These are phyloP conservation scores for Pedicia rivosa DNA, from an alignment of 2,888 invertebrate genomes.

Conservation along the genomic window DNA sequence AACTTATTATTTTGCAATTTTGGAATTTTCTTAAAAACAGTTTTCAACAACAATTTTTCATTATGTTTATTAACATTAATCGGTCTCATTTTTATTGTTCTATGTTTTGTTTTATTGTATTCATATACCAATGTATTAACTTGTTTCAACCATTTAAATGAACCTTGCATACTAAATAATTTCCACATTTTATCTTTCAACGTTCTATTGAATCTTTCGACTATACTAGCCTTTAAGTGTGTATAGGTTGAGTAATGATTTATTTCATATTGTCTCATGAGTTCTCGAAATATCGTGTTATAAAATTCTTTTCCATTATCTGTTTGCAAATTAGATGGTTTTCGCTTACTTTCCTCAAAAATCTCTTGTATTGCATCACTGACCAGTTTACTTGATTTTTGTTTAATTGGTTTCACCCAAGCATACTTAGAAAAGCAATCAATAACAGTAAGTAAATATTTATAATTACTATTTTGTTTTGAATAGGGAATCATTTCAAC, in stretches of 20 bases:
- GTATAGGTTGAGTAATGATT: constrained; percentile 13
- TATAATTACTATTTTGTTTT: constrained; percentile 19
- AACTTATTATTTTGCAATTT: constrained; percentile 11
- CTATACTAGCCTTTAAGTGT: constrained; percentile 17
- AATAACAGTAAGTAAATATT: constrained; percentile 23
- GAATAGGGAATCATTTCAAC: no score
- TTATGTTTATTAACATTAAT: constrained; percentile 16
- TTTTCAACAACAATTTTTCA: constrained; percentile 8
- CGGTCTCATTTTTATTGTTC: constrained; percentile 15
- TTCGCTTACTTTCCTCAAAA: no score
- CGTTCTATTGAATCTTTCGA: no score
- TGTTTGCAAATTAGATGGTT: constrained; percentile 17
- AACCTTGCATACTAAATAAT: no score
- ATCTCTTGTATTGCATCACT: no score
- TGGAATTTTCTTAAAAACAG: constrained; percentile 9
- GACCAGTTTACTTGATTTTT: constrained; percentile 18
- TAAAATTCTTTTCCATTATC: constrained; percentile 20
- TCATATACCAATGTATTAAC: constrained; percentile 11
- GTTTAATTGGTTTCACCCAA: constrained; percentile 22
- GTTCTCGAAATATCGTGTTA: constrained; percentile 14
- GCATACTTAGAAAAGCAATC: constrained; percentile 27
- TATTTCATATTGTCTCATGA: constrained; percentile 14
- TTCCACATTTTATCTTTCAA: no score
- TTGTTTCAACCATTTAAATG: no score
- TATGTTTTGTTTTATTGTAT: constrained; percentile 15